phyloP scores from a whole-genome alignment of 2,888 invertebrate species.

The Deilephila elpenor region DNA sequence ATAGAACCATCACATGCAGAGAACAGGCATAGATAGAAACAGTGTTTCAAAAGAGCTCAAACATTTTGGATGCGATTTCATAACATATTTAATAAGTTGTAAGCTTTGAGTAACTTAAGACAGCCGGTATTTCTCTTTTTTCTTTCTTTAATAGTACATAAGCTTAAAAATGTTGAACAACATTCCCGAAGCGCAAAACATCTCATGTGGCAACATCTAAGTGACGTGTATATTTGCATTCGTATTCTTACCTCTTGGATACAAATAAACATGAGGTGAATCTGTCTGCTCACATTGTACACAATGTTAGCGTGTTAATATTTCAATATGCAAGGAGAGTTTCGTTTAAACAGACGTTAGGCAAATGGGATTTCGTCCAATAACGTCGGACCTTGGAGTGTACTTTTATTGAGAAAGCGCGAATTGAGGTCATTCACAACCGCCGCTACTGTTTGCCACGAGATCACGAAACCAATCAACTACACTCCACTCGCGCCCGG shows the following conservation, averaged over 20 bases:
- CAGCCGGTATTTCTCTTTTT: too few species aligned
- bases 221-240: neutral
- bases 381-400: neutral
- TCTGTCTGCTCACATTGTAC: neutral
- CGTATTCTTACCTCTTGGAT: neutral
- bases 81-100: too few species aligned
- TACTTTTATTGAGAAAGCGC: neutral
- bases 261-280: neutral
- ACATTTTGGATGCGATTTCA: too few species aligned
- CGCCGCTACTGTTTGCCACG: neutral
- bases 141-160: too few species aligned
- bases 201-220: too few species aligned
- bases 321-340: neutral
- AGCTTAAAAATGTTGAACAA: too few species aligned
- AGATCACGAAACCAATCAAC: constrained; percentile 3
- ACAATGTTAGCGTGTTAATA: neutral
- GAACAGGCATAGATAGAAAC: too few species aligned
- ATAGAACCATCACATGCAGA: too few species aligned
- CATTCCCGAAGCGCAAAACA: too few species aligned
- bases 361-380: neutral
- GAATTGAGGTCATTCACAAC: neutral
- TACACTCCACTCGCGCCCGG: neutral
- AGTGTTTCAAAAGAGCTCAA: too few species aligned
- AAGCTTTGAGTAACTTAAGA: too few species aligned
- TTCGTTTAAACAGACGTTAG: neutral